phyloP scores from a whole-genome alignment of 2,113 vertebrate genomes.

The Sceloporus undulatus region DNA sequence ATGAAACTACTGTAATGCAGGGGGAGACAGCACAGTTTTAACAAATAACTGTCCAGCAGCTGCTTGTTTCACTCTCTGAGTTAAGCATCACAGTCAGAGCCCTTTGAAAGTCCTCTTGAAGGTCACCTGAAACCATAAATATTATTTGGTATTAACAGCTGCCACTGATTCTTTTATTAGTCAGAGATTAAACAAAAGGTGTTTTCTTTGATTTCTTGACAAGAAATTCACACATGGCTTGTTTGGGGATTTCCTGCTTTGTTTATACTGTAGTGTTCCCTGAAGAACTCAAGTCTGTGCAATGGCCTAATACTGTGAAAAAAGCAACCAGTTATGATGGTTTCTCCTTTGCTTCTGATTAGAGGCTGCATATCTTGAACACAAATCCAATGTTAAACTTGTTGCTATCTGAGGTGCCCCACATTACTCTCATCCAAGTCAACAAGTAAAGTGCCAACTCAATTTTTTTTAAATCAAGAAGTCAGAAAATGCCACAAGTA shows the following conservation, averaged over 20 bases:
- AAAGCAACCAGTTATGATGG: background rate
- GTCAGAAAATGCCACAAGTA: background rate
- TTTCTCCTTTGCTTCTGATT: background rate
- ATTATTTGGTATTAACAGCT: constrained; percentile 19
- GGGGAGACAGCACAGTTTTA: background rate
- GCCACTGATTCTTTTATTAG: constrained; percentile 12
- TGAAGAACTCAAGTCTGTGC: background rate
- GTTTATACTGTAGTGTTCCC: background rate
- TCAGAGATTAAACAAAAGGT: constrained; percentile 3
- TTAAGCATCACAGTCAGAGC: background rate
- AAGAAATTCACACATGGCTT: constrained; percentile 6
- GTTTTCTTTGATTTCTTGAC: constrained; percentile 1
- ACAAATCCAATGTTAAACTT: background rate
- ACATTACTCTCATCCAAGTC: background rate
- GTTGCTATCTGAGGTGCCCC: background rate
- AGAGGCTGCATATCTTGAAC: background rate
- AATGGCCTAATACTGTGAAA: background rate
- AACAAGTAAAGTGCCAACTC: background rate
- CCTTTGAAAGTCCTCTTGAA: background rate
- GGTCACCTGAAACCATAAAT: constrained; percentile 3
- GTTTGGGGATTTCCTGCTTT: constrained; percentile 20
- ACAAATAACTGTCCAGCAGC: background rate
- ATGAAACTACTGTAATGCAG: background rate
- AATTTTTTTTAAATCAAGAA: background rate
- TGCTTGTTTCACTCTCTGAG: background rate